Base-by-base conservation (phyloP, 2,888 invertebrate species). In the Eucera pruinosa region DNA sequence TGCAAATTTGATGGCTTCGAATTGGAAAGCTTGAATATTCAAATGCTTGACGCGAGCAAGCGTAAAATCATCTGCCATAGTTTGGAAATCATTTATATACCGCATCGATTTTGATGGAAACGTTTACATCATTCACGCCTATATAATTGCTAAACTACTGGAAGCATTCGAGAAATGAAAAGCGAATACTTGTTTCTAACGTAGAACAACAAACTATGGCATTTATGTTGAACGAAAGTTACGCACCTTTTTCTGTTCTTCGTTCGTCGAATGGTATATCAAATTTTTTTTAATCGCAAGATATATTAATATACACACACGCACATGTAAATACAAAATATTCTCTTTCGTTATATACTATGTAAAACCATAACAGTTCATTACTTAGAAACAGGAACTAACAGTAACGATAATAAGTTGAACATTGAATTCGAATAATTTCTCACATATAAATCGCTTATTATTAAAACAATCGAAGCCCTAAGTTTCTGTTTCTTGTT, bases 381-480 rank as follows among this genome's bases (percentile, higher is more conserved):
- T 74, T 52, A 27, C n/a, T 5, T 62, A 50, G 11, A 36, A 57
- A 76, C 39, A 69, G 64, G 58, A 60, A 65, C 47, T 52, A 68
- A 69, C 33, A 43, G 11, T 47, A 70, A 69, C 60, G 48, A 48
- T 45, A 11, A n/a, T n/a, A n/a, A n/a, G 4, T 1, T 60, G 54
- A 18, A 5, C 18, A 33, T 73, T 25, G 15, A 61, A 65, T 62
- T 71, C 47, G 6, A 18, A 62, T 39, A 43, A 36, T 61, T 45
- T 50, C 13, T 36, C 18, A 13, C 41, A 48, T 25, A 48, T 61
- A 30, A 39, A 76, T 55, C 77, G 78, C 77, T 77, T 64, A 76
- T 78, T 70, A 80, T 68, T 71, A 71, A 80, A 76, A 71, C 58
- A 64, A 47, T 65, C 64, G 18, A 50, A 60, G 18, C 41, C 3